Percentiles rank a stretch among this genome's conserved stretches.
Evolutionary conservation across 2,888 invertebrate species (phyloP).

Genomic region (Euphydryas editha): DNA sequence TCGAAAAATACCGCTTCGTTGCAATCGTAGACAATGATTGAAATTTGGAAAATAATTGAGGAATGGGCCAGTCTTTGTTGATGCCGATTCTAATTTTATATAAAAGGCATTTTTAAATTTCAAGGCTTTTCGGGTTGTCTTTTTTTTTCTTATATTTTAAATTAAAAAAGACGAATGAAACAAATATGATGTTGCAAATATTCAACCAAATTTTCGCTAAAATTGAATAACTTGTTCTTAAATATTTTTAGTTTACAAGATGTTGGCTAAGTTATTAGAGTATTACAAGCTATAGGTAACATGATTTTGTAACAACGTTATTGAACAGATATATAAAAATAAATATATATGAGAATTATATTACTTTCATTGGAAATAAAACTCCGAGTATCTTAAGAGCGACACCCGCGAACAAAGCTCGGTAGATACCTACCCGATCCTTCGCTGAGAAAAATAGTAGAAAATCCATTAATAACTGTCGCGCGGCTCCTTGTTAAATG

Average conservation of each 20-base stretch:
- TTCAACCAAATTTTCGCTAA: no score
- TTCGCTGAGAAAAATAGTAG: constrained; percentile 81
- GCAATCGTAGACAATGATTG: constrained; percentile 64
- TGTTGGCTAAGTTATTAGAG: not conserved
- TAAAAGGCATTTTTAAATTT: constrained; percentile 5
- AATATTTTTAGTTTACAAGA: no score
- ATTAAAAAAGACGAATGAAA: no score
- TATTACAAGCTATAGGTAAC: not conserved
- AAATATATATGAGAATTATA: constrained; percentile 2
- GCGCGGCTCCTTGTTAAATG: constrained; percentile 81
- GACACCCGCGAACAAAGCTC: constrained; percentile 66
- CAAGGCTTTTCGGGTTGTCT: not conserved
- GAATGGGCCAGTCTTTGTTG: constrained; percentile 34
- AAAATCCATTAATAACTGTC: constrained; percentile 81
- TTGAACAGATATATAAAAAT: not conserved
- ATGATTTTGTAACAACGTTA: not conserved
- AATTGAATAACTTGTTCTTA: no score
- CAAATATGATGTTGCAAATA: no score
- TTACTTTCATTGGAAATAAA: constrained; percentile 37
- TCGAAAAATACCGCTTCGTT: constrained; percentile 67
- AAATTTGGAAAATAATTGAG: constrained; percentile 68
- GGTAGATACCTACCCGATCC: constrained; percentile 74
- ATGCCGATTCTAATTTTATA: constrained; percentile 25
- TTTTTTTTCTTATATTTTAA: not conserved
- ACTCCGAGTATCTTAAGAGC: constrained; percentile 44